phyloP scores from a whole-genome alignment of 2,113 vertebrate species.

The Vanacampus margaritifer region DNA sequence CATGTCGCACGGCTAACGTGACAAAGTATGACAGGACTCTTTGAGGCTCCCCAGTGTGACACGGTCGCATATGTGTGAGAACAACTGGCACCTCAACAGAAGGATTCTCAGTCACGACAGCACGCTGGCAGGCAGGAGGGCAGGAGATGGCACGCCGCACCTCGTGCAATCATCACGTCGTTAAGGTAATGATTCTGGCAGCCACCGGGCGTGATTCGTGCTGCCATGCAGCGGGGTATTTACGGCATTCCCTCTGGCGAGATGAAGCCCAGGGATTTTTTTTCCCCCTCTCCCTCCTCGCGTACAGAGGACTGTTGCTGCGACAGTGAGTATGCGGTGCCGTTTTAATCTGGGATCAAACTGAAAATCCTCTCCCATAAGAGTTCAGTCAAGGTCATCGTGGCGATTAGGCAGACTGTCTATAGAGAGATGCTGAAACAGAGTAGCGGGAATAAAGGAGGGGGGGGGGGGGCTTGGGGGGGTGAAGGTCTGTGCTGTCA shows the following conservation, averaged over 20 bases:
- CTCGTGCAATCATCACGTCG: not conserved
- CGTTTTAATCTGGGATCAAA: conserved; percentile 80
- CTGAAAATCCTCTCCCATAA: conserved; percentile 69
- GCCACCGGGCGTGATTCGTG: conserved; percentile 10
- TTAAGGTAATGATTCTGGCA: conserved; percentile 1
- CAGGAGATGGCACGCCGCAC: not conserved
- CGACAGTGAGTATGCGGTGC: conserved; percentile 63
- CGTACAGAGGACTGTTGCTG: conserved; percentile 51
- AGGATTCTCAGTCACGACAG: conserved; percentile 29
- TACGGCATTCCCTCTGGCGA: conserved; percentile 23
- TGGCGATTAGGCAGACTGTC: conserved; percentile 69
- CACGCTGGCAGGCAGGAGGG: not conserved
- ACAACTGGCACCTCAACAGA: conserved; percentile 19
- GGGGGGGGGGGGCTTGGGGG: not conserved
- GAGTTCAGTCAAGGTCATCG: conserved; percentile 75
- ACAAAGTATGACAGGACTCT: conserved; percentile 37
- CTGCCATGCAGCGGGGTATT: conserved; percentile 1
- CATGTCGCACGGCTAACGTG: not conserved
- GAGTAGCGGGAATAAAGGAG: conserved; percentile 12
- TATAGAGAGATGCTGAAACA: conserved; percentile 50
- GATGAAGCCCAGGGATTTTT: conserved; percentile 15
- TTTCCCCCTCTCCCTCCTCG: not conserved
- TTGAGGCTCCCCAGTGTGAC: conserved; percentile 12
- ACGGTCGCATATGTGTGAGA: conserved; percentile 25
- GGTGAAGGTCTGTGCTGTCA: conserved; percentile 2